Base-by-base conservation (phyloP, 2,113 vertebrate genomes). In the Lepisosteus oculatus region DNA sequence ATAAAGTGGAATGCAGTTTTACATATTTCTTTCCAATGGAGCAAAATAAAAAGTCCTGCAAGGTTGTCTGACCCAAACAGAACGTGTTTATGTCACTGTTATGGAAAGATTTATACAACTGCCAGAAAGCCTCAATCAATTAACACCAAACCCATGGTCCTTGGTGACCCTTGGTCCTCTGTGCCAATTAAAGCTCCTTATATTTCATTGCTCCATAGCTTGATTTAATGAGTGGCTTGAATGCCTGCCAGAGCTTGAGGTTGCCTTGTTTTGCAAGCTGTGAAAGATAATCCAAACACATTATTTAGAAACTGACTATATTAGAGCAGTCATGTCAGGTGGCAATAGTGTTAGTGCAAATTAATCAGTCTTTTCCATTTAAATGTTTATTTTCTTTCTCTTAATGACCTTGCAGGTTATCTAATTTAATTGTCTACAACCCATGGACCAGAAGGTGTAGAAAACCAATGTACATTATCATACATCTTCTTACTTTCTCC, bases 161-260 rank as follows among this genome's bases (percentile, higher is more conserved):
- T 57, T 66, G 56, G 47, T 71, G 75, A 73, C 75, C 72, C 43
- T 72, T 43, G 59, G 42, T 79, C 72, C 14, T 70, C 69, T 68
- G 61, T 68, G 67, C 56, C 74, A 78, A 76, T 76, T 76, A 81
- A 76, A 78, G 72, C 75, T 62, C 73, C 56, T 76, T 65, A 61
- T 55, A 43, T 59, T 74, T 65, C 72, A 68, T 64, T 70, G 65
- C 44, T 61, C 70, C 63, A 8, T 68, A 55, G 51, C 57, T 57
- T 73, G 71, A 61, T 72, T 73, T 79, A 68, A 59, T 54, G 73
- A 63, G 63, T 64, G 74, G 67, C 77, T 61, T 75, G 66, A 70
- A 70, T 63, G 66, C 61, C 51, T 51, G 61, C 51, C 61, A 69
- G 61, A 70, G 51, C 45, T 15, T 42, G 51, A 47, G 51, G 61